Base-by-base conservation (phyloP, 2,113 vertebrate genomes). In the Pogonocichla stellata region DNA sequence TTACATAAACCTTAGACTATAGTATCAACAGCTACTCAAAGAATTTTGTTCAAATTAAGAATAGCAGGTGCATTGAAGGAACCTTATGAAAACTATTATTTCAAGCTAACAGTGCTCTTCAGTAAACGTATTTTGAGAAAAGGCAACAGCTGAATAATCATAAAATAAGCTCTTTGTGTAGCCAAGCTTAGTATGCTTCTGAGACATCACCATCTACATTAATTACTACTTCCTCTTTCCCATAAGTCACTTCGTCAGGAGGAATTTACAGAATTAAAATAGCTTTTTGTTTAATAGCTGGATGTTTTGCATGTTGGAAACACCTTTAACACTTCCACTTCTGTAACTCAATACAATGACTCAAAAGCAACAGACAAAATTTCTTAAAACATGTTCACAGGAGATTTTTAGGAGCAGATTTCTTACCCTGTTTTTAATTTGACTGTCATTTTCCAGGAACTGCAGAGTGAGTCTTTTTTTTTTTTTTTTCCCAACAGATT, bases 201-300 rank as follows among this genome's bases (percentile, higher is more conserved):
- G 61, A 86, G 71, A 31, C 19, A 57, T 33, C 7, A 67, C 19
- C 20, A 16, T 33, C 71, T 57, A 62, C 51, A 16, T 56, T 64
- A 58, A 64, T 62, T 73, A 53, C 19, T 51, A 80, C 43, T 47
- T 94, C 25, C 18, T 8, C 11, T 87, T 87, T 33, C 40, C 47
- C 5, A 0, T 56, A 64, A 50, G 42, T 83, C 31, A 38, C 26
- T 62, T 78, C 28, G 58, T 83, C 61, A 88, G 47, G 40, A 80
- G 36, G 61, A 90, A 80, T 31, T 89, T 61, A 48, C 8, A 8
- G 56, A 86, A 90, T 66, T 56, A 74, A 85, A 96, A 73, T 47
- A 66, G 26, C 26, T 77, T 80, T 43, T 67, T 86, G 26, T 51
- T 33, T 6, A 51, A 26, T 60, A 60, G 33, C 36, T 60, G 28